These are phyloP conservation scores for Oikopleura dioica DNA, from an alignment of 23 tunicate genomes.

Conservation along the genomic window DNA sequence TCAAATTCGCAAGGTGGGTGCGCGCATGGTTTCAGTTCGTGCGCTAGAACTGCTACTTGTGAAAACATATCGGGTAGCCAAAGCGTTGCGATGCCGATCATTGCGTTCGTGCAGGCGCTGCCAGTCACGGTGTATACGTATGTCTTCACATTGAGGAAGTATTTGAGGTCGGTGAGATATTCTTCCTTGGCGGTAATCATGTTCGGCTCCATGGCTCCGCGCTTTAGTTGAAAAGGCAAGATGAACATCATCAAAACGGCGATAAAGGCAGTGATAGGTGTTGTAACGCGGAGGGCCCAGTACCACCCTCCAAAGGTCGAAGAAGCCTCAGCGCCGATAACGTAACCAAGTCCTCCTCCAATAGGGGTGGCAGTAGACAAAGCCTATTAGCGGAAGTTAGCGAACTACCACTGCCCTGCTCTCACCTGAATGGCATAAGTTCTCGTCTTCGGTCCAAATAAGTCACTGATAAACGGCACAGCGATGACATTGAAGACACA, in stretches of 20 bases:
- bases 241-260: neutral
- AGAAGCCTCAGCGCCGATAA: constrained; percentile 58
- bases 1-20: neutral
- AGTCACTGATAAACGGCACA: neutral
- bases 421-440: neutral
- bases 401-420: too few relatives aligned
- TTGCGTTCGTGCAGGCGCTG: neutral
- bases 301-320: constrained; percentile 66
- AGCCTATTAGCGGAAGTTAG: too few relatives aligned
- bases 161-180: neutral
- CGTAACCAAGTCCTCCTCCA: constrained; percentile 10
- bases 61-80: neutral
- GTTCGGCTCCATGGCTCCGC: neutral
- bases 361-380: neutral
- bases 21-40: neutral
- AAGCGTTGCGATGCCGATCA: neutral
- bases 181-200: neutral
- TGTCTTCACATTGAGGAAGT: neutral
- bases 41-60: neutral
- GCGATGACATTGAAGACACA: neutral
- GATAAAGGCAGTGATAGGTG: neutral
- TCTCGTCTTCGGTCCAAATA: neutral
- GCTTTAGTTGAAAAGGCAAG: neutral
- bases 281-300: constrained; percentile 64
- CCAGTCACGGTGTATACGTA: neutral